These are phyloP conservation scores for Rhynchopsitta pachyrhyncha DNA, from an alignment of 2,113 vertebrate species.

Conservation along the genomic window DNA sequence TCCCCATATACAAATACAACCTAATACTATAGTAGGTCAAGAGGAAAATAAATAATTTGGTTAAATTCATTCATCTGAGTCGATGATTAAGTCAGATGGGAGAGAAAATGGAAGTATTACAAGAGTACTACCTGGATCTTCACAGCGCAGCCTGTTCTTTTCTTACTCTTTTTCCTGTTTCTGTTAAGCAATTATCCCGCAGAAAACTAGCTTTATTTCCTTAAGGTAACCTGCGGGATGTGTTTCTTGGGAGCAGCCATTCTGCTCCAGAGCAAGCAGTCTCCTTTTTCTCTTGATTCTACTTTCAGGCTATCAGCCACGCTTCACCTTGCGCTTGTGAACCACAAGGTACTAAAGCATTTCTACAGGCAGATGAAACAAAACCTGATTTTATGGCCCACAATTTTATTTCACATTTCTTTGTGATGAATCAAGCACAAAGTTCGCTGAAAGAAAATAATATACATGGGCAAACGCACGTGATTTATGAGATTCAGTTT, in stretches of 20 bases:
- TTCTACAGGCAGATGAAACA: neutral
- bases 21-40: neutral
- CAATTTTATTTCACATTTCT: neutral
- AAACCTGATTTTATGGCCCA: neutral
- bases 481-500: neutral
- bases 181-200: neutral
- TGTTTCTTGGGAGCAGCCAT: neutral
- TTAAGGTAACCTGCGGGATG: neutral
- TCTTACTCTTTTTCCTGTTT: neutral
- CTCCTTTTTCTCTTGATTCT: neutral
- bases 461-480: fast-evolving
- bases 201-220: neutral
- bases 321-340: neutral
- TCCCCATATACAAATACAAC: neutral
- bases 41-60: neutral
- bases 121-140: neutral
- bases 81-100: neutral
- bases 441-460: neutral
- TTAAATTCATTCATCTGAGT: neutral
- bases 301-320: neutral
- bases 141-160: neutral
- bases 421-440: neutral
- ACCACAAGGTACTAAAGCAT: neutral
- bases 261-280: neutral
- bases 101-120: neutral